Conservation (phyloP, 2,113 vertebrate species). For the Monopterus albus region DNA sequence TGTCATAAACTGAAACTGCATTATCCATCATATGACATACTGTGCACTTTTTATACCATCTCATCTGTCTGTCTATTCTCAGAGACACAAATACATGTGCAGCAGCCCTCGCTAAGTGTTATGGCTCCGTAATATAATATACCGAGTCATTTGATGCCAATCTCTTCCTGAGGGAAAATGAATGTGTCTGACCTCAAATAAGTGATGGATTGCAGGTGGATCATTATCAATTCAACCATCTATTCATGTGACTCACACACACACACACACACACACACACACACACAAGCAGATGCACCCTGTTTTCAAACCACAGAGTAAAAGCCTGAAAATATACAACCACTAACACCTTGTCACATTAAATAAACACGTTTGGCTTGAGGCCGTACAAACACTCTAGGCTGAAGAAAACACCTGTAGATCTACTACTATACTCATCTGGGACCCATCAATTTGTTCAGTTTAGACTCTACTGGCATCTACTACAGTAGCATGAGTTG, state of each 20-base stretch:
- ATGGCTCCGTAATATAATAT: slow-evolving; percentile 63
- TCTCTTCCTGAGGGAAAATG: slow-evolving; percentile 52
- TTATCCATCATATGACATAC: no score
- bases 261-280: not conserved
- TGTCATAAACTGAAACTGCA: not conserved
- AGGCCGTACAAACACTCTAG: not conserved
- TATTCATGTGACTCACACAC: slow-evolving; percentile 16
- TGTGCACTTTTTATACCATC: slow-evolving; percentile 6
- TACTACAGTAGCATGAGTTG: not conserved
- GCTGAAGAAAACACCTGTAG: not conserved
- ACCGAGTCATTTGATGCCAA: slow-evolving; percentile 42
- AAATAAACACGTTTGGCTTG: not conserved
- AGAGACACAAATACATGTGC: slow-evolving; percentile 43
- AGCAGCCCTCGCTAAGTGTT: slow-evolving; percentile 40
- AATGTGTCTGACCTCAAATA: slow-evolving; percentile 61
- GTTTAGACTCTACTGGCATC: not conserved
- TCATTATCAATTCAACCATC: slow-evolving; percentile 29
- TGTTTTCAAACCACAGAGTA: not conserved
- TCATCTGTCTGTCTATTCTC: slow-evolving; percentile 35
- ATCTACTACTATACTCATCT: not conserved
- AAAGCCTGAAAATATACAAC: not conserved
- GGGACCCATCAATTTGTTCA: not conserved
- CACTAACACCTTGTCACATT: not conserved
- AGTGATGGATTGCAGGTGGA: slow-evolving; percentile 29
- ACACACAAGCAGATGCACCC: not conserved